Base-by-base conservation (phyloP, 1,140 invertebrate species). In the Drosophila arawakana region DNA sequence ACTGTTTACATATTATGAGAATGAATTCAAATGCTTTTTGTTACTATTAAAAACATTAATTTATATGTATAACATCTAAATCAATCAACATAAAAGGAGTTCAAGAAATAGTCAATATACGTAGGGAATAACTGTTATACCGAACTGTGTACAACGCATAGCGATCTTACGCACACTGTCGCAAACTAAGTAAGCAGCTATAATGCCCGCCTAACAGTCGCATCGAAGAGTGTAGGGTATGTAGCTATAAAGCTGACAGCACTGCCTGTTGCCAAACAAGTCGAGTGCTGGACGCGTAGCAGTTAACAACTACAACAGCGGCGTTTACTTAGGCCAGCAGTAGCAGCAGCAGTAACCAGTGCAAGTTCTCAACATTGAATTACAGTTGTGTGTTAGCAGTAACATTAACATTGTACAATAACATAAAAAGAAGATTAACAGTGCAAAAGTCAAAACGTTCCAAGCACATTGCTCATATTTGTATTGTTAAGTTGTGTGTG, bases 281-380 rank as follows among this genome's bases (percentile, higher is more conserved):
- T 89, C 81, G 78, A 73, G 65, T 71, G 61, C 69, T 78, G 75
- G 70, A 77, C 85, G 85, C 69, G 75, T 76, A 89, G 74, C 81
- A 65, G 84, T 78, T 78, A 90, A 81, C 81, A 88, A 63, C 77
- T 59, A 49, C 44, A 34, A 5, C 25, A 30, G 25, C 25, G 25
- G 6, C 25, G 25, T 30, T 30, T 30, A 4, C 25, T 30, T 5
- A 30, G 25, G 6, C 25, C 25, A 30, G 25, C 25, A 30, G 25
- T 30, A 30, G 25, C 25, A 30, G 25, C 30, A 67, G 43, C 41
- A 58, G 30, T n/a, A 37, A 41, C 7, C 41, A 58, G 43, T 35
- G 46, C 7, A 50, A 25, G 34, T 34, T 46, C 37, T 54, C n/a
- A 35, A 46, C 49, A 57, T 54, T 15, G 34, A 57, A 57, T 71